Conservation (phyloP, 2,797 vertebrate species). For the Lindbergichthys nudifrons region DNA sequence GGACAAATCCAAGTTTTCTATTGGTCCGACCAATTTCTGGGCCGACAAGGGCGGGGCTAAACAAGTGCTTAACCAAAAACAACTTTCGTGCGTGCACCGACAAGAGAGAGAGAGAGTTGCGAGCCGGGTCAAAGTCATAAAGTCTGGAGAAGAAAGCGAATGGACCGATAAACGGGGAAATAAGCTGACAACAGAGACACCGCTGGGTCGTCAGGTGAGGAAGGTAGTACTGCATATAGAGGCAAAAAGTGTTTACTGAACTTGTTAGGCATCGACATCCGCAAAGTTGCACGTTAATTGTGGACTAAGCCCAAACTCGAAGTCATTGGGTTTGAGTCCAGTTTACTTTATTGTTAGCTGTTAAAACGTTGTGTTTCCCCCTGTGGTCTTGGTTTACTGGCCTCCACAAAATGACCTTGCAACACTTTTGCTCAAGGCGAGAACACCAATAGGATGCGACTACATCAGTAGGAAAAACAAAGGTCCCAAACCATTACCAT, state of each 20-base stretch:
- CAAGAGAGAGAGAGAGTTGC: slow-evolving; percentile 32
- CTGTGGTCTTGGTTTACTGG: neutral
- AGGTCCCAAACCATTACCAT: neutral
- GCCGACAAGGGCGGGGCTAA: slow-evolving; percentile 50
- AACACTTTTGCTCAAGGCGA: neutral
- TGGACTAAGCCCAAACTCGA: neutral
- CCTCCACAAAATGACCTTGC: neutral
- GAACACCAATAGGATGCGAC: neutral
- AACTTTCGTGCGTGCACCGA: slow-evolving; percentile 49
- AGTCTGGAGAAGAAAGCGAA: slow-evolving; percentile 24
- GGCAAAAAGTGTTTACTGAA: neutral
- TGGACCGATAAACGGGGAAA: slow-evolving; percentile 36
- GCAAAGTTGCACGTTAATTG: neutral
- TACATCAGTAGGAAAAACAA: neutral
- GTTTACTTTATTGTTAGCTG: neutral
- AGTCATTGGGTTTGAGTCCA: neutral
- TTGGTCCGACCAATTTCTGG: slow-evolving; percentile 38
- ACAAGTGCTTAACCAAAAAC: slow-evolving; percentile 64
- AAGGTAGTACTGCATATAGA: neutral
- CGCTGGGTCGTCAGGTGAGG: slow-evolving; percentile 58
- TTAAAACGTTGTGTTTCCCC: neutral
- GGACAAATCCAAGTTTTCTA: neutral
- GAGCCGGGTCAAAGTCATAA: neutral
- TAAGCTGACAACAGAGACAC: slow-evolving; percentile 7
- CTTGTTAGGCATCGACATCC: neutral